These are phyloP conservation scores for Polyodon spathula DNA, from an alignment of 2,113 vertebrate genomes.

Conservation along the genomic window DNA sequence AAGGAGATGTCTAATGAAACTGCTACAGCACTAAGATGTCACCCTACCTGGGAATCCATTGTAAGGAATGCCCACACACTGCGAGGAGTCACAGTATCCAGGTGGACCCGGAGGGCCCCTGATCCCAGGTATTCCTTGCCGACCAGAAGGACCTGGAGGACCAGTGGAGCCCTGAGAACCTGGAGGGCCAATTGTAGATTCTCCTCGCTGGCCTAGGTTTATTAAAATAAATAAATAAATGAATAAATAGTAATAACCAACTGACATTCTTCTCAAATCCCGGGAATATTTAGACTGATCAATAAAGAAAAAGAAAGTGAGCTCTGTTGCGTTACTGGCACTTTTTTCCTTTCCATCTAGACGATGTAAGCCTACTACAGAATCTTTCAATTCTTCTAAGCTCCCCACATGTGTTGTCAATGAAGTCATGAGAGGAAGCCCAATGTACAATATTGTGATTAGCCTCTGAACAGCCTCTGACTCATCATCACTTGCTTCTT, in stretches of 20 bases:
- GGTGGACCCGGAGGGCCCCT: slow-evolving; percentile 79
- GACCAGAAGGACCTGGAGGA: slow-evolving; percentile 77
- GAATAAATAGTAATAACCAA: slow-evolving; percentile 13
- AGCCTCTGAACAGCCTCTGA: no score
- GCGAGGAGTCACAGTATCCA: slow-evolving; percentile 95
- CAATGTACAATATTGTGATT: slow-evolving; percentile 44
- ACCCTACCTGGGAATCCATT: slow-evolving; percentile 89
- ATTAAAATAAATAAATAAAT: no score
- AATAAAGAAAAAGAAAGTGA: no score
- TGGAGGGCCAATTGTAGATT: slow-evolving; percentile 77
- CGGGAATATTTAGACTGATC: slow-evolving; percentile 43
- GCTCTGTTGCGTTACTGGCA: slow-evolving; percentile 10
- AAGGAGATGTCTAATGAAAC: slow-evolving; percentile 24
- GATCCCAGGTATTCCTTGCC: slow-evolving; percentile 74
- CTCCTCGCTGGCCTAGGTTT: slow-evolving; percentile 74
- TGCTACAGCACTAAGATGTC: slow-evolving; percentile 12
- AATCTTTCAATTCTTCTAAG: slow-evolving; percentile 44
- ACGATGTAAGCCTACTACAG: slow-evolving; percentile 52
- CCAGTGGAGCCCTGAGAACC: slow-evolving; percentile 77
- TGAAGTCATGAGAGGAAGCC: slow-evolving; percentile 52
- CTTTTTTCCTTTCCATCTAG: slow-evolving; percentile 54
- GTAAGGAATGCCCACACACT: slow-evolving; percentile 92
- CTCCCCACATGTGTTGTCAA: slow-evolving; percentile 62
- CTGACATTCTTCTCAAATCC: slow-evolving; percentile 40
- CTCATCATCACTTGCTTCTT: slow-evolving; percentile 52